A percentile compares a stretch with the other conserved stretches of the same genome.
phyloP scores from a whole-genome alignment of 2,113 vertebrate species.

The Mus pahari region DNA sequence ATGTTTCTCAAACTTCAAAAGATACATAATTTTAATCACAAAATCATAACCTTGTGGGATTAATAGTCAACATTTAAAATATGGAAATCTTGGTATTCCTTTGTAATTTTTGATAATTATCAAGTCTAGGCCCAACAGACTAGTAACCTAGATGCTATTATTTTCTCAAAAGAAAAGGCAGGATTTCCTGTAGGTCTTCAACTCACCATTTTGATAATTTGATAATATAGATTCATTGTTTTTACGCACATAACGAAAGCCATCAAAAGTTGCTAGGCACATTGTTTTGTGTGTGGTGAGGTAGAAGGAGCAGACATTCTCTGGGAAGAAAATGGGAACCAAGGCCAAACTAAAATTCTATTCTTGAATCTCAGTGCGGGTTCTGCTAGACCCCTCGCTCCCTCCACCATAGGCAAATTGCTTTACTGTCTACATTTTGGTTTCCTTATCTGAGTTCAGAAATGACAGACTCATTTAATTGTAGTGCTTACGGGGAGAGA shows the following conservation, averaged over 20 bases:
- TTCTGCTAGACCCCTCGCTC: background rate
- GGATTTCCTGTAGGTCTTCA: background rate
- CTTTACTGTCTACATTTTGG: background rate
- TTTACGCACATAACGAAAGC: background rate
- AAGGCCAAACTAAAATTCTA: background rate
- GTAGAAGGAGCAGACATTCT: background rate
- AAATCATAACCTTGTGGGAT: background rate
- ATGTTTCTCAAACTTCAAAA: slow-evolving; percentile 21
- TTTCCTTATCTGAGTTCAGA: background rate
- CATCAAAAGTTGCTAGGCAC: background rate
- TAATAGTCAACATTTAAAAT: background rate
- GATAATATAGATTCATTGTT: background rate
- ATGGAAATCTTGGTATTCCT: background rate
- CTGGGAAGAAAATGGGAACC: background rate
- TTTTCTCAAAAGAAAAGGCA: slow-evolving; percentile 38
- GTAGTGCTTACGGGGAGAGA: background rate
- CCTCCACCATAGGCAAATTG: background rate
- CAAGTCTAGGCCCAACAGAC: background rate
- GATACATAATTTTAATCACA: background rate
- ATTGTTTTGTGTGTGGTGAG: background rate
- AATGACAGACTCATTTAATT: background rate
- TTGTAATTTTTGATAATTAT: background rate
- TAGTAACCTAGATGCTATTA: background rate
- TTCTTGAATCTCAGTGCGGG: background rate
- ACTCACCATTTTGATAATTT: background rate